phyloP scores from a whole-genome alignment of 2,888 invertebrate genomes.

The Tridacna gigas region DNA sequence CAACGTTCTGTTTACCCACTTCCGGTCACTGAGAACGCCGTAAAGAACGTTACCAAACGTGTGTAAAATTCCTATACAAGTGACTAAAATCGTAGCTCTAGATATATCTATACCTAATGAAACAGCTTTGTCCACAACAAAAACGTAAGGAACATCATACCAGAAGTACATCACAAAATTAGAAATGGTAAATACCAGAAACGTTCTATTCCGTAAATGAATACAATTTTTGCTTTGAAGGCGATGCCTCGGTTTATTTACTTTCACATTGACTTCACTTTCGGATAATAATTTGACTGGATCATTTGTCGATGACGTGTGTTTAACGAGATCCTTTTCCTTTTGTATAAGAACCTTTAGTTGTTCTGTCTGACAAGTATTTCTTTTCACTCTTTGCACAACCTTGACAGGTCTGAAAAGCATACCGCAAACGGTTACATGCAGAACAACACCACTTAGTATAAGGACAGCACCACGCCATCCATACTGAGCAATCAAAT shows the following conservation, averaged over 20 bases:
- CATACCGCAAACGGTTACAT: constrained; percentile 78
- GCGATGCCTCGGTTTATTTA: neutral
- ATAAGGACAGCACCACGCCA: constrained; percentile 82
- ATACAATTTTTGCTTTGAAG: neutral
- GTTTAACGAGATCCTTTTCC: neutral
- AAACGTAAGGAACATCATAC: constrained; percentile 96
- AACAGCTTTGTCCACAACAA: constrained; percentile 91
- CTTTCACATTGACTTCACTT: neutral
- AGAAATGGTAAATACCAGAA: constrained; percentile 85
- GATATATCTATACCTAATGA: constrained; percentile 86
- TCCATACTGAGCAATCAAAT: constrained; percentile 76
- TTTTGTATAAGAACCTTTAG: neutral
- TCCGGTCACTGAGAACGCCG: constrained; percentile 95
- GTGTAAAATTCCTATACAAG: constrained; percentile 91
- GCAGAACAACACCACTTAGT: constrained; percentile 74
- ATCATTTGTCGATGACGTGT: neutral
- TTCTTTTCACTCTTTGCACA: neutral
- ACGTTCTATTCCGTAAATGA: constrained; percentile 17
- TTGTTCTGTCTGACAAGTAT: neutral
- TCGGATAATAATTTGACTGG: neutral
- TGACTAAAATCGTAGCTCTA: constrained; percentile 90
- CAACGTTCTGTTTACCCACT: constrained; percentile 91
- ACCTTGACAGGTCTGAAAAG: constrained; percentile 73
- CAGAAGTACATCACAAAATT: constrained; percentile 95
- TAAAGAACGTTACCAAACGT: constrained; percentile 90